These are phyloP conservation scores for Chrysolina oricalcia DNA, from an alignment of 2,888 invertebrate species.

Conservation along the genomic window DNA sequence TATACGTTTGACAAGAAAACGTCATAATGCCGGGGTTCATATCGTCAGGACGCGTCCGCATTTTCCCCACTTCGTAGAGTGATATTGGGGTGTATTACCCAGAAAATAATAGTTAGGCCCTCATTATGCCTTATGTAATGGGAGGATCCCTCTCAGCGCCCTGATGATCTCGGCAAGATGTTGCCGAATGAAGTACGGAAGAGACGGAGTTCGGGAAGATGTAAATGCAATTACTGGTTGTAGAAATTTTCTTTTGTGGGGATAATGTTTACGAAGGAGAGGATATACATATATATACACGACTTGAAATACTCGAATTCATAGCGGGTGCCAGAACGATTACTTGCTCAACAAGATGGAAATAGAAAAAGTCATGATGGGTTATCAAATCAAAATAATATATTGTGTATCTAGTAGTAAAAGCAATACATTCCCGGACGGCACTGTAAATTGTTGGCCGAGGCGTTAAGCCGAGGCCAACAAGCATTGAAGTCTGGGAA, in stretches of 20 bases:
- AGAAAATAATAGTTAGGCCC: conserved; percentile 65
- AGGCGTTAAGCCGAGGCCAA: too few relatives aligned
- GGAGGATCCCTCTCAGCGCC: conserved; percentile 53
- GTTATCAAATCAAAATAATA: too few relatives aligned
- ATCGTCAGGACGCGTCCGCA: conserved; percentile 54
- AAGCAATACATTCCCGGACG: too few relatives aligned
- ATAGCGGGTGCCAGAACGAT: too few relatives aligned
- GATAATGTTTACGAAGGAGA: neutral
- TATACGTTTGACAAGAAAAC: conserved; percentile 54
- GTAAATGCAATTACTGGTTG: conserved; percentile 4
- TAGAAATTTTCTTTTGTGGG: neutral
- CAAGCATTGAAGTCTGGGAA: too few relatives aligned
- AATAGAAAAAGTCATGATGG: too few relatives aligned
- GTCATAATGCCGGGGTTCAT: conserved; percentile 54
- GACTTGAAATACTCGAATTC: too few relatives aligned
- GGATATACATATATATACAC: neutral
- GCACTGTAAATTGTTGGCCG: too few relatives aligned
- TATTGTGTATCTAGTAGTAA: too few relatives aligned
- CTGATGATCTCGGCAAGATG: conserved; percentile 62
- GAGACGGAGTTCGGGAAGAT: conserved; percentile 21
- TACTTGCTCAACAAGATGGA: too few relatives aligned
- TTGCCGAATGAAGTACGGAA: conserved; percentile 47
- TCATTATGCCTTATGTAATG: conserved; percentile 65
- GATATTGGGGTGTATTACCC: conserved; percentile 61
- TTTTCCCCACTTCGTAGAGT: conserved; percentile 55